phyloP scores from a whole-genome alignment of 1,140 invertebrate genomes.

The Drosophila tristis region DNA sequence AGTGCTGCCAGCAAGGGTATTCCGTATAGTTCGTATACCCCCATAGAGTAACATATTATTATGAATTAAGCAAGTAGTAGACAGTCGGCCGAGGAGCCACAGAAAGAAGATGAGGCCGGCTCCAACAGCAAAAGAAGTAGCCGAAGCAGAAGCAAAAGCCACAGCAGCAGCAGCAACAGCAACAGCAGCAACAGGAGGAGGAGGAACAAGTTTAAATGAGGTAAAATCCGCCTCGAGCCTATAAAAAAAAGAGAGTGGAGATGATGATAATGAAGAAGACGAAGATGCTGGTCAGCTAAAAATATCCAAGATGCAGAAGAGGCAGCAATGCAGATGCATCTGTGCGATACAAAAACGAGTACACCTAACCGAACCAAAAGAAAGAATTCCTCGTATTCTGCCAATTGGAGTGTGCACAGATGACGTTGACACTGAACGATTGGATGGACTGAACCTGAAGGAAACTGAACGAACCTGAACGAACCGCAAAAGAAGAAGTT shows the following conservation, averaged over 20 bases:
- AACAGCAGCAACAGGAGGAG: conserved; percentile 8
- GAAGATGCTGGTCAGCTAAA: conserved; percentile 49
- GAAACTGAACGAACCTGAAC: too few species aligned
- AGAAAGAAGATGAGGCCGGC: conserved; percentile 26
- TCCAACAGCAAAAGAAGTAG: conserved; percentile 43
- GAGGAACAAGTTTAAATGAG: conserved; percentile 76
- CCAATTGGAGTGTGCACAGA: conserved; percentile 47
- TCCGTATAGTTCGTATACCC: conserved; percentile 8
- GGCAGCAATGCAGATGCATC: conserved; percentile 44
- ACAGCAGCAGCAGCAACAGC: background rate
- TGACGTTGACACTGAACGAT: conserved; percentile 34
- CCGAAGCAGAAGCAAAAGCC: conserved; percentile 4
- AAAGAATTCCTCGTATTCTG: conserved; percentile 44
- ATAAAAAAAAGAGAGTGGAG: conserved; percentile 50
- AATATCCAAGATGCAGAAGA: conserved; percentile 41
- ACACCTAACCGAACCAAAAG: conserved; percentile 48
- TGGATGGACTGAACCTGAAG: background rate
- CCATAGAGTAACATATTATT: conserved; percentile 48
- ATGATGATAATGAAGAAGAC: conserved; percentile 6
- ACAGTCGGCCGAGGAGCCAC: conserved; percentile 20
- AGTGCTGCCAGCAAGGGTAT: conserved; percentile 10
- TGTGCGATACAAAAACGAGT: conserved; percentile 55
- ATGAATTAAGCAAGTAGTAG: conserved; percentile 61
- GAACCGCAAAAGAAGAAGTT: conserved; percentile 21
- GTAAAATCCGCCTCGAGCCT: conserved; percentile 65